Conservation (phyloP, 2,797 vertebrate species). For the Lerista edwardsae region DNA sequence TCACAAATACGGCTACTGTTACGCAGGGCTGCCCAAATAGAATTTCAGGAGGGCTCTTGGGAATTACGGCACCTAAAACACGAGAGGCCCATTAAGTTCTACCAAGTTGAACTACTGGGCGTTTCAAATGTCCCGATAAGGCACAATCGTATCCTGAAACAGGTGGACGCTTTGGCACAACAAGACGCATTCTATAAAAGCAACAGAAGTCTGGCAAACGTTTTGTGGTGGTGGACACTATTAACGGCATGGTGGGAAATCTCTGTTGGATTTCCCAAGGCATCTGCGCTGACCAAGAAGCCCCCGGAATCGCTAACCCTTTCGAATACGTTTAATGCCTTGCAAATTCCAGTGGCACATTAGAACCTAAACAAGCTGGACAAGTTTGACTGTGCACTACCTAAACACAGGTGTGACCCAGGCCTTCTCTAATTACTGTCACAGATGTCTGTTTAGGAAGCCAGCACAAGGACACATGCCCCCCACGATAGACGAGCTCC, state of each 20-base stretch:
- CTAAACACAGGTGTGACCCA: slow-evolving; percentile 49
- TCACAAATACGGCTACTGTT: background rate
- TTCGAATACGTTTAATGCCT: slow-evolving; percentile 32
- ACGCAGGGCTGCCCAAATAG: background rate
- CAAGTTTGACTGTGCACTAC: slow-evolving; percentile 60
- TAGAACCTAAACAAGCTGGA: slow-evolving; percentile 48
- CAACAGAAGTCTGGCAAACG: background rate
- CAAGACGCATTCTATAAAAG: background rate
- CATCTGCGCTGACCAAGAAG: background rate
- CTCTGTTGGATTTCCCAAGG: background rate
- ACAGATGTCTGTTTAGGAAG: slow-evolving; percentile 45
- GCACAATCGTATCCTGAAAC: background rate
- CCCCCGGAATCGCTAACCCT: background rate
- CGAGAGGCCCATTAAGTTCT: background rate
- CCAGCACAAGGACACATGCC: background rate
- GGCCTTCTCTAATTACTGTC: slow-evolving; percentile 51
- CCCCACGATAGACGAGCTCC: background rate
- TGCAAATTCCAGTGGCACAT: background rate
- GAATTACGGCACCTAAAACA: background rate
- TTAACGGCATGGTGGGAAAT: background rate
- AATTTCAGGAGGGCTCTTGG: background rate
- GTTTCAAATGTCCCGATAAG: background rate
- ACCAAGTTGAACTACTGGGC: background rate
- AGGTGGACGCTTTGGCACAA: background rate
- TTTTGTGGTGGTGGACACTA: background rate